Base-by-base conservation (phyloP, 2,888 invertebrate genomes). In the Rhagium mordax region DNA sequence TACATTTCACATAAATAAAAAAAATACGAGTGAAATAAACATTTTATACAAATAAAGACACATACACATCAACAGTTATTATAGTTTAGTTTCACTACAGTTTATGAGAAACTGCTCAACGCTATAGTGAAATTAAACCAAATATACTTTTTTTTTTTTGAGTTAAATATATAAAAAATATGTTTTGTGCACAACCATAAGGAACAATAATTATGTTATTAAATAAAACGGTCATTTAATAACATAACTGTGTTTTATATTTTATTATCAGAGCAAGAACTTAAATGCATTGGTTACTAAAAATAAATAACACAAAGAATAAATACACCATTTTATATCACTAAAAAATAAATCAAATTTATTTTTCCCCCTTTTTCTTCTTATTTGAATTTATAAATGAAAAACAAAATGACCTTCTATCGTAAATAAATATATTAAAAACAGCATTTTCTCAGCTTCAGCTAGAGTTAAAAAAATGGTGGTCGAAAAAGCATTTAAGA, bases 121-220 rank as follows among this genome's bases (percentile, higher is more conserved):
- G 16, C 27, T 65, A 29, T 53, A 29, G 53, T 29, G 20, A 53
- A 65, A 55, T 65, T 53, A 53, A 29, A 53, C 24, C 51, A 53
- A 20, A 21, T 60, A 47, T 47, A 65, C 20, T 24, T 51, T 51
- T 51, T 29, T 33, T 51, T 29, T 33, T 49, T 48, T 59, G 16
- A 49, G 57, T 24, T 15, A 59, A 15, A 33, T 60, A 72, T 72
- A 77, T 77, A 77, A 78, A 79, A 79, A 76, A 79, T 75, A 80
- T 74, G 71, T 71, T 73, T 77, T 77, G 77, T 78, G 78, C 80
- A 80, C 78, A 80, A 80, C 78, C 80, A 71, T 73, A 68, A 24
- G 64, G 41, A 62, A 60, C 71, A 61, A 16, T 47, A 74, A 71
- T 71, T 70, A 66, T 59, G 60, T 66, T 59, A 66, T 48, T 62